Evolutionary conservation across 2,797 vertebrate species (phyloP).

Genomic region (Galaxias olidus): DNA sequence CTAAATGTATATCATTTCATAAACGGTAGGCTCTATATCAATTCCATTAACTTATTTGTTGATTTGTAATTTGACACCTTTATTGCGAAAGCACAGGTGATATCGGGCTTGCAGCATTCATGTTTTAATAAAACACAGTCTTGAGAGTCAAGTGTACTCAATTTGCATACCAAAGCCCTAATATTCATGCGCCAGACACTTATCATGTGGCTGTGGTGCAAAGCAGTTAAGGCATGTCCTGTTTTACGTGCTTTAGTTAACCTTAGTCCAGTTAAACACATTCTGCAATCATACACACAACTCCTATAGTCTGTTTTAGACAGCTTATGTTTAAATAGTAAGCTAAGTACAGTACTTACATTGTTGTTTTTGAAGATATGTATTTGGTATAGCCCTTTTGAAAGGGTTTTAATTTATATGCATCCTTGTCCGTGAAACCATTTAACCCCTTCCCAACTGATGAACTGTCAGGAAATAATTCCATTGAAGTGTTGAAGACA

Average conservation of each 20-base stretch:
- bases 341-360: too few relatives aligned
- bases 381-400: slow-evolving; percentile 9
- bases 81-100: slow-evolving; percentile 7
- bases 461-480: slow-evolving; percentile 23
- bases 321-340: too few relatives aligned
- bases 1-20: too few relatives aligned
- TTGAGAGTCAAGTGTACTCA: neutral
- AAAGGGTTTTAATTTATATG: slow-evolving; percentile 24
- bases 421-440: slow-evolving; percentile 1
- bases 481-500: slow-evolving; percentile 21
- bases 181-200: neutral
- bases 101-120: neutral
- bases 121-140: too few relatives aligned
- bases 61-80: neutral
- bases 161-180: slow-evolving; percentile 21
- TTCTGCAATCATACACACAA: neutral
- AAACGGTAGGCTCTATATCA: neutral
- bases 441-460: slow-evolving; percentile 30
- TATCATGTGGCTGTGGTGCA: neutral
- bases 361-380: too few relatives aligned
- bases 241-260: slow-evolving; percentile 31
- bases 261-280: slow-evolving; percentile 27
- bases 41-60: too few relatives aligned
- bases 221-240: slow-evolving; percentile 30
- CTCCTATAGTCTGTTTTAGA: too few relatives aligned